Percentiles rank a stretch among this genome's conserved stretches.
Conservation (phyloP, 1,140 invertebrate species). For the Eriocheir sinensis region DNA sequence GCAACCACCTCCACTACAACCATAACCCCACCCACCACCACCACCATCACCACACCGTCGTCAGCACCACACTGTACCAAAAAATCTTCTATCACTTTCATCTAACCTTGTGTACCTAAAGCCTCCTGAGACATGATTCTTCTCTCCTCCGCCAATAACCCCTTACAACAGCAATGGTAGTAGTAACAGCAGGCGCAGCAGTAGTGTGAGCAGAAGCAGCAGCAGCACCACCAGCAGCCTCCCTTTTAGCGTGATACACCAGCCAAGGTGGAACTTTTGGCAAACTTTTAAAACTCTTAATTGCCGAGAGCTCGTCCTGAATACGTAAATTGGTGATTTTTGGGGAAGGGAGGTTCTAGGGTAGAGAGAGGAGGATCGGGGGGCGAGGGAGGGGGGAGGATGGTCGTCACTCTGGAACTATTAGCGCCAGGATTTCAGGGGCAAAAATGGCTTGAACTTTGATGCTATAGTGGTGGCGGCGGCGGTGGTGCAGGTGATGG, state of each 20-base stretch:
- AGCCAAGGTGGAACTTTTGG: constrained; percentile 19
- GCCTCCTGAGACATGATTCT: neutral
- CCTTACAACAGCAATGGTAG: neutral
- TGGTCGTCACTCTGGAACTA: neutral
- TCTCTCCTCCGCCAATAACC: neutral
- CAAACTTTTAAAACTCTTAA: constrained; percentile 57
- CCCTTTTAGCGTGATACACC: neutral
- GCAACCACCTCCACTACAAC: neutral
- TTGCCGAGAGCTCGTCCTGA: constrained; percentile 41
- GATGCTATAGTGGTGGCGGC: neutral
- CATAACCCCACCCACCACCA: neutral
- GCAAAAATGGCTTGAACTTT: constrained; percentile 1
- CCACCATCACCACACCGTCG: neutral
- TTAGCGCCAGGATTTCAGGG: neutral
- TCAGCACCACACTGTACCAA: neutral
- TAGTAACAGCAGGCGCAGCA: neutral
- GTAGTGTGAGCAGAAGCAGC: neutral
- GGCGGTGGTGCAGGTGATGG: neutral
- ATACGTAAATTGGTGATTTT: constrained; percentile 40
- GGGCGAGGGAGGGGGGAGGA: neutral
- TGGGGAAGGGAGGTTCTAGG: neutral
- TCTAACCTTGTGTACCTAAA: neutral
- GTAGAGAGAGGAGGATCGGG: neutral
- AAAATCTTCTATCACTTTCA: constrained; percentile 10
- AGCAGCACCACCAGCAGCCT: neutral